A percentile compares a stretch with the other conserved stretches of the same genome.
phyloP scores from a whole-genome alignment of 2,797 vertebrate species.

The Dendrocincla tyrannina region DNA sequence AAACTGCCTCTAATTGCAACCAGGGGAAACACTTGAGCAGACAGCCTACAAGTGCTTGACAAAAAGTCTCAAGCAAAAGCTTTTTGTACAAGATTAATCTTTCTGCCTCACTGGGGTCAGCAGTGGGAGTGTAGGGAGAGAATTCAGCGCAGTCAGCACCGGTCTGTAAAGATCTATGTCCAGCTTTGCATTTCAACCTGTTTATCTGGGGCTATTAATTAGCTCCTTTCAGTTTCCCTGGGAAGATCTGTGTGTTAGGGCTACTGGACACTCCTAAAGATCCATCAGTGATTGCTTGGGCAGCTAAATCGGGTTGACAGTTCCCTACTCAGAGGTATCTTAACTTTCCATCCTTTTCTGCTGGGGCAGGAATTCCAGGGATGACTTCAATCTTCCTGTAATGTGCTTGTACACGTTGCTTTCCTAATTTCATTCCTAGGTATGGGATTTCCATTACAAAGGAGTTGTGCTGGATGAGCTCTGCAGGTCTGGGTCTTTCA shows the following conservation, averaged over 20 bases:
- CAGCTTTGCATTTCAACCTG: constrained; percentile 15
- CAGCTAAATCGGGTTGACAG: background rate
- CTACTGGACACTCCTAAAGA: background rate
- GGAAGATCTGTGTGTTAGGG: background rate
- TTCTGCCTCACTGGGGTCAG: background rate
- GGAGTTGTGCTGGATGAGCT: background rate
- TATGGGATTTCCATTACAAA: constrained; percentile 55
- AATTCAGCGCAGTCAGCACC: background rate
- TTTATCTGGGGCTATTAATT: constrained; percentile 35
- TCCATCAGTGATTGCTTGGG: background rate
- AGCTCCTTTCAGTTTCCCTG: background rate
- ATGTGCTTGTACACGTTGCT: background rate
- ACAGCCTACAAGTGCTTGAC: background rate
- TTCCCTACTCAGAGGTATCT: background rate
- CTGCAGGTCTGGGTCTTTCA: constrained; percentile 32
- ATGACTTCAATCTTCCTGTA: background rate
- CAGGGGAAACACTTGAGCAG: background rate
- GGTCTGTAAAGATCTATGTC: background rate
- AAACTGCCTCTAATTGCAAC: background rate
- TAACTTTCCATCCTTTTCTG: constrained; percentile 25
- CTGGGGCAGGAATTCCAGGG: background rate
- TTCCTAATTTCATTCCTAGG: constrained; percentile 31
- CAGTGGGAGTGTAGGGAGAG: background rate
- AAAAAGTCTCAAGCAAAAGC: constrained; percentile 4
- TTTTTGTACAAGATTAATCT: constrained; percentile 17